Percentiles rank a stretch among this genome's conserved stretches.
Conservation (phyloP, 1,140 invertebrate genomes). For the Penaeus indicus region DNA sequence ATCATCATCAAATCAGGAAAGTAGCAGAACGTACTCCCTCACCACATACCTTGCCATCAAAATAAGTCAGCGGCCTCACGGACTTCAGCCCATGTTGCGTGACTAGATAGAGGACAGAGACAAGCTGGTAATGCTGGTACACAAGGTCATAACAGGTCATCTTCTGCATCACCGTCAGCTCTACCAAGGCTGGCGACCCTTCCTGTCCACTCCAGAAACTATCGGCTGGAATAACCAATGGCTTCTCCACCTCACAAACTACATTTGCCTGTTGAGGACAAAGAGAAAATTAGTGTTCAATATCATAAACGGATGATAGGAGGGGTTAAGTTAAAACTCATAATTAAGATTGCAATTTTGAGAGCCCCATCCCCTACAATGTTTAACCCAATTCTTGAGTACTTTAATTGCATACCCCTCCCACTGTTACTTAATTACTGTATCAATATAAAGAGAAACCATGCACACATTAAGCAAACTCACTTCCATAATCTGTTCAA, state of each 20-base stretch:
- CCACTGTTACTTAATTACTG: too few relatives aligned
- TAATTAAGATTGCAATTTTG: too few relatives aligned
- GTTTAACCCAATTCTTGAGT: too few relatives aligned
- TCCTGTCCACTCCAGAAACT: constrained; percentile 71
- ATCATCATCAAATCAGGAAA: background rate
- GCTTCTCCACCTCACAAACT: constrained; percentile 68
- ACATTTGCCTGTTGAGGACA: constrained; percentile 42
- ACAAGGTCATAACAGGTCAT: constrained; percentile 71
- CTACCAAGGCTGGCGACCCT: constrained; percentile 69
- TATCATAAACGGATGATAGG: too few relatives aligned
- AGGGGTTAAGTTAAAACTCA: too few relatives aligned
- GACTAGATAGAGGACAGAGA: constrained; percentile 70
- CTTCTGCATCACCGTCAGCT: constrained; percentile 72
- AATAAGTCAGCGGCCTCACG: constrained; percentile 72
- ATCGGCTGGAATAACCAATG: constrained; percentile 71
- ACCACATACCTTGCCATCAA: constrained; percentile 71
- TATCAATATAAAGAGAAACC: too few relatives aligned
- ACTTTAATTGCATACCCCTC: too few relatives aligned
- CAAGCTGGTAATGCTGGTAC: constrained; percentile 71
- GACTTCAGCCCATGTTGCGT: constrained; percentile 71
- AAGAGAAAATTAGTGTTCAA: background rate
- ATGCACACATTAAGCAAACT: constrained; percentile 67
- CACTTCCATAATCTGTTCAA: constrained; percentile 72
- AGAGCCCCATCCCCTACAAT: too few relatives aligned
- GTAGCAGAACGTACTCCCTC: background rate